Conservation (phyloP, 2,888 invertebrate genomes). For the Glyphotaelius pellucidus region DNA sequence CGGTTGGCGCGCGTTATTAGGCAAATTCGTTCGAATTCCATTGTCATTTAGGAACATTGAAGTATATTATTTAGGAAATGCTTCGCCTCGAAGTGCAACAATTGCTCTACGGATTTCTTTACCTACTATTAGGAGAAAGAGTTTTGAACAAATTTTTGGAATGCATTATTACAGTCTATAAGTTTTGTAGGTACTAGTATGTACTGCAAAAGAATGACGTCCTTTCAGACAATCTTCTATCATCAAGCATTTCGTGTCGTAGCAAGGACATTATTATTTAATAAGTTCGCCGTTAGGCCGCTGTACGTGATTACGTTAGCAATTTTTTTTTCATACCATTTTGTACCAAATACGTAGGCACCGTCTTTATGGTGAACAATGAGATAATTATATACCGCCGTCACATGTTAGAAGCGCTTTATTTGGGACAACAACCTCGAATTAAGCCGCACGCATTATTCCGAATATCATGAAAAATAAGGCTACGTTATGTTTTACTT, state of each 20-base stretch:
- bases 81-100: too few species aligned
- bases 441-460: constrained; percentile 13
- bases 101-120: not conserved
- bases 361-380: not conserved
- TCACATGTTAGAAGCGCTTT: not conserved
- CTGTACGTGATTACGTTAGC: constrained; percentile 2
- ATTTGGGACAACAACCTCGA: not conserved
- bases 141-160: not conserved
- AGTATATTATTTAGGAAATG: too few species aligned
- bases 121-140: not conserved
- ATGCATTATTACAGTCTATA: not conserved
- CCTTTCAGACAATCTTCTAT: not conserved
- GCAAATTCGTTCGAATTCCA: too few species aligned
- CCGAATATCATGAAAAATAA: not conserved
- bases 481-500: not conserved
- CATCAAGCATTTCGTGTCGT: not conserved
- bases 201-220: not conserved
- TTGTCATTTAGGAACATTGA: too few species aligned
- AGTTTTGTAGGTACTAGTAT: not conserved
- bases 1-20: too few species aligned
- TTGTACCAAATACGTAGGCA: not conserved
- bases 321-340: not conserved
- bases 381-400: not conserved
- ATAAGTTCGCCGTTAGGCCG: not conserved
- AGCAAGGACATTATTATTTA: constrained; percentile 46